These are phyloP conservation scores for Uropsilus gracilis DNA, from an alignment of 2,113 vertebrate species.

Conservation along the genomic window DNA sequence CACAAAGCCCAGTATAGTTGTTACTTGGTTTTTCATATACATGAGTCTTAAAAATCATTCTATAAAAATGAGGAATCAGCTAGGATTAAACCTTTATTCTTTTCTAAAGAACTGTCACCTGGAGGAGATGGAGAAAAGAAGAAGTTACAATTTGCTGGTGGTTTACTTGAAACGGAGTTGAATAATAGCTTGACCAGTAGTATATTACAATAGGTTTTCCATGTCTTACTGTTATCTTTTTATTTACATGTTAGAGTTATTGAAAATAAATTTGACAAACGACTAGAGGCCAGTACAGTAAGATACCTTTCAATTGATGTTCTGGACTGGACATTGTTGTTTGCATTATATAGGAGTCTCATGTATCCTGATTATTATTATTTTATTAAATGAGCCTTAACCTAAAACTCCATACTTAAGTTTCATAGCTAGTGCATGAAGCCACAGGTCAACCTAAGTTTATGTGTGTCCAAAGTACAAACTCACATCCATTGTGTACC, in stretches of 20 bases:
- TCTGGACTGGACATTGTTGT: not conserved
- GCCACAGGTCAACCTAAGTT: not conserved
- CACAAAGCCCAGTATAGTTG: not conserved
- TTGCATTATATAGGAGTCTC: not conserved
- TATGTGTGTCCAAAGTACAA: too few species aligned
- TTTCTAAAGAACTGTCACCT: not conserved
- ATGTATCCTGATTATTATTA: not conserved
- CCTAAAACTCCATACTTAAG: too few species aligned
- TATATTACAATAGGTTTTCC: not conserved
- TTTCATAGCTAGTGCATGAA: accelerated
- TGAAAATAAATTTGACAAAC: conserved; percentile 11
- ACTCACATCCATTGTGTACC: accelerated
- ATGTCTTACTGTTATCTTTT: not conserved
- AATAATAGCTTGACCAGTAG: not conserved
- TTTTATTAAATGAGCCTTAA: not conserved
- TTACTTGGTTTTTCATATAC: not conserved
- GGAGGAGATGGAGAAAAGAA: not conserved
- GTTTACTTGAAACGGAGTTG: not conserved
- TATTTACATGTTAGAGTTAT: not conserved
- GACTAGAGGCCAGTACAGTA: not conserved
- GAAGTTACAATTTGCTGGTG: not conserved
- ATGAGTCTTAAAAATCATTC: not conserved
- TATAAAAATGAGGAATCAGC: not conserved
- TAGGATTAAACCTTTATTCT: not conserved
- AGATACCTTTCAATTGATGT: not conserved